Evolutionary conservation across 64 coral and sea anemone species (phyloP).

Genomic region (Montipora efflorescens): DNA sequence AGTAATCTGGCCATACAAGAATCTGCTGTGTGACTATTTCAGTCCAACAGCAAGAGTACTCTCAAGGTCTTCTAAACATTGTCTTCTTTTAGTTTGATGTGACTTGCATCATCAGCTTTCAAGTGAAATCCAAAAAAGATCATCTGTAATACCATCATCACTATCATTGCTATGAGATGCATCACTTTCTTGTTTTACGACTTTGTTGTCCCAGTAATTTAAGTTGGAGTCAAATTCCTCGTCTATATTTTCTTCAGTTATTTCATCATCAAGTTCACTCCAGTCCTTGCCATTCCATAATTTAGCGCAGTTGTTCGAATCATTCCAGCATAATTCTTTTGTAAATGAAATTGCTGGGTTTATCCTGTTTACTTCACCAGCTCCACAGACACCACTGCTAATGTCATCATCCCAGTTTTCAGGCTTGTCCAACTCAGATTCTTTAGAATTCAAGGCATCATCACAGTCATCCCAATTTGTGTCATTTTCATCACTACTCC

Average conservation of each 20-base stretch:
- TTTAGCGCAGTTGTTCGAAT: not conserved
- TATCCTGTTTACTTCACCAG: not conserved
- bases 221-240: not conserved
- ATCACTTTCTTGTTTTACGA: slow-evolving; percentile 15
- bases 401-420: slow-evolving; percentile 39
- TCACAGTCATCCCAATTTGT: slow-evolving; percentile 9
- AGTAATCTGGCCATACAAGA: no score
- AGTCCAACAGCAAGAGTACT: no score
- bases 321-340: slow-evolving; percentile 24
- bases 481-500: slow-evolving; percentile 46
- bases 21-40: no score
- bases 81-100: not conserved
- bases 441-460: not conserved
- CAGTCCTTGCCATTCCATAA: slow-evolving; percentile 47
- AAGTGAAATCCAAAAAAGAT: slow-evolving; percentile 34
- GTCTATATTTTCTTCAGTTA: not conserved
- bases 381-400: not conserved
- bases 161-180: slow-evolving; percentile 8
- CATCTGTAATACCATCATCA: slow-evolving; percentile 3
- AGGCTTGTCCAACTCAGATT: not conserved
- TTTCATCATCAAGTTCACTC: slow-evolving; percentile 18
- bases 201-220: not conserved
- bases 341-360: not conserved
- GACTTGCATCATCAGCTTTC: not conserved
- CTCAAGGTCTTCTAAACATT: no score